These are phyloP conservation scores for Pteromalus puparum DNA, from an alignment of 1,140 invertebrate genomes.

Conservation along the genomic window DNA sequence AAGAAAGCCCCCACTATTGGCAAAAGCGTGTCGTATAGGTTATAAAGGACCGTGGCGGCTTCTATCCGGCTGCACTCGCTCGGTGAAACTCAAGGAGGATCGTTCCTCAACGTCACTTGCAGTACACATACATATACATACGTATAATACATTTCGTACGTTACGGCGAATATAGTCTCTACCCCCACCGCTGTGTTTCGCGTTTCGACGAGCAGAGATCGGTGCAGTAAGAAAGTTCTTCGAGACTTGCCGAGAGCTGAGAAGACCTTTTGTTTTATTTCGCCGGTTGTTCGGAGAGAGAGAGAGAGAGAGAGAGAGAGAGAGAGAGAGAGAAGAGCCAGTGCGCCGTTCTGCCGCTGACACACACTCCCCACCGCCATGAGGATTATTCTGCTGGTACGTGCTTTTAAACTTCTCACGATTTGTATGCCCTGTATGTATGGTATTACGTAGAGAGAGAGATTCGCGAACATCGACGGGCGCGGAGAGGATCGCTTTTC, in stretches of 20 bases:
- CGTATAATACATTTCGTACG: no score
- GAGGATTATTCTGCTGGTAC: slow-evolving; percentile 73
- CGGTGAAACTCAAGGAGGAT: slow-evolving; percentile 73
- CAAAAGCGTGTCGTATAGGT: slow-evolving; percentile 68
- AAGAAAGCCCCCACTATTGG: slow-evolving; percentile 60
- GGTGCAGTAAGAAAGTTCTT: background rate
- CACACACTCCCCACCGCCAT: slow-evolving; percentile 62
- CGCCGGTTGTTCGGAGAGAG: background rate
- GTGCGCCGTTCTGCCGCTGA: background rate
- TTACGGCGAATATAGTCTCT: no score
- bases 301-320: background rate
- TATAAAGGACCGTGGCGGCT: slow-evolving; percentile 73
- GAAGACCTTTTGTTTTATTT: slow-evolving; percentile 3
- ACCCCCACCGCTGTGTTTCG: background rate
- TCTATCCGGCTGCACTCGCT: slow-evolving; percentile 74
- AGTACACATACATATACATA: background rate
- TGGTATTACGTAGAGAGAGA: background rate
- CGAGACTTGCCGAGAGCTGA: no score
- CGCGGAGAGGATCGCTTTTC: background rate
- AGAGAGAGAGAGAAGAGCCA: background rate
- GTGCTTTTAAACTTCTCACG: slow-evolving; percentile 52
- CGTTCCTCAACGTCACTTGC: slow-evolving; percentile 57
- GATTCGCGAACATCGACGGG: background rate
- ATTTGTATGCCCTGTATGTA: background rate
- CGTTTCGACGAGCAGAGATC: background rate